Conservation (phyloP, 2,113 vertebrate genomes). For the Rhizomys pruinosus region DNA sequence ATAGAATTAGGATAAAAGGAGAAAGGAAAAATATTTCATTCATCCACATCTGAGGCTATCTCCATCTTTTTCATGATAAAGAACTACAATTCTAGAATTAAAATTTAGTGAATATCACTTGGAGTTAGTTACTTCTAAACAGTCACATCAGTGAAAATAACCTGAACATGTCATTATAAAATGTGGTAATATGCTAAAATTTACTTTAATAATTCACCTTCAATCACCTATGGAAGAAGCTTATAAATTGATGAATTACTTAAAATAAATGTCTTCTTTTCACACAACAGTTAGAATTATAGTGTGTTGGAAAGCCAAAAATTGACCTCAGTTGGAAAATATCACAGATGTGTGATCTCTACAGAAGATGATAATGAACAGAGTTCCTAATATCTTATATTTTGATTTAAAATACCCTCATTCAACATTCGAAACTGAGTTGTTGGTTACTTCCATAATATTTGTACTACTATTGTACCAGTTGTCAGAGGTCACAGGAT, state of each 20-base stretch:
- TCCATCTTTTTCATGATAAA: neutral
- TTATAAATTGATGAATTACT: neutral
- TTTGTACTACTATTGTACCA: too few species aligned
- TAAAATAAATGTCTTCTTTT: neutral
- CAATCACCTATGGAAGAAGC: neutral
- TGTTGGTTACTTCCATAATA: too few species aligned
- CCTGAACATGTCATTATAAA: neutral
- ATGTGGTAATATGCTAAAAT: neutral
- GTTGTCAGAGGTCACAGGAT: too few species aligned
- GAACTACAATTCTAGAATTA: neutral
- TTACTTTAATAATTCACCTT: neutral
- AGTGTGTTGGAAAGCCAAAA: neutral
- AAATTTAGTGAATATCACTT: neutral
- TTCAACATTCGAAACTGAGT: constrained; percentile 5
- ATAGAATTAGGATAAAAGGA: neutral
- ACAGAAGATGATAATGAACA: neutral
- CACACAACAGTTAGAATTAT: neutral
- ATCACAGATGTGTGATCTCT: neutral
- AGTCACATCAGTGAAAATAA: neutral
- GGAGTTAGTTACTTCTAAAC: neutral
- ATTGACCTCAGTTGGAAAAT: neutral
- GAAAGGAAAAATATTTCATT: neutral
- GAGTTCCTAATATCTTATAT: neutral
- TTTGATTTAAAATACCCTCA: constrained; percentile 26
- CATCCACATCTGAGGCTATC: neutral